Conservation (phyloP, 23 tunicate genomes). For the Halocynthia roretzi region DNA sequence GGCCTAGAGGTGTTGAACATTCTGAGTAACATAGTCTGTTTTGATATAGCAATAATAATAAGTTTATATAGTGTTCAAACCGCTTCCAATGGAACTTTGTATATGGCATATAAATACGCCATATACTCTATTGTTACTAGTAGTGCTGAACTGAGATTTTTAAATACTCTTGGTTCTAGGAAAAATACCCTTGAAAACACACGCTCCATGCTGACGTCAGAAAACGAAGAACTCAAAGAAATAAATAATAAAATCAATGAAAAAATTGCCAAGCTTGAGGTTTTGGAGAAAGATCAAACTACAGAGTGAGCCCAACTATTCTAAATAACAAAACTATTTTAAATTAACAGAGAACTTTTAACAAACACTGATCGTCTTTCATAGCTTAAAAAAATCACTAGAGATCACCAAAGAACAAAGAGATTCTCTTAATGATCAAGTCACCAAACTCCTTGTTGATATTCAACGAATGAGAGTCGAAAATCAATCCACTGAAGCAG, state of each 20-base stretch:
- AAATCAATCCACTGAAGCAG: conserved; percentile 25
- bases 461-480: conserved; percentile 44
- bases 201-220: conserved; percentile 6
- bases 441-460: conserved; percentile 42
- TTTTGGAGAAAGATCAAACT: conserved; percentile 10
- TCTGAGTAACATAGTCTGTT: no score
- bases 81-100: no score
- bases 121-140: no score
- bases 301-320: not conserved
- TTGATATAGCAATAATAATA: no score
- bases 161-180: not conserved
- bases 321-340: no score
- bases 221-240: conserved; percentile 22
- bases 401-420: conserved; percentile 39
- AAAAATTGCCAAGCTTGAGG: conserved; percentile 11
- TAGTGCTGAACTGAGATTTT: no score
- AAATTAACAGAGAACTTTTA: no score
- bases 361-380: not conserved
- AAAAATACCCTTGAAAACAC: conserved; percentile 16
- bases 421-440: conserved; percentile 34
- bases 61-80: no score
- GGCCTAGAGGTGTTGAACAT: no score
- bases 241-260: conserved; percentile 15
- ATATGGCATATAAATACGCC: no score
- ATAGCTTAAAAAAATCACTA: conserved; percentile 32